A percentile compares a stretch with the other conserved stretches of the same genome.
These are phyloP conservation scores for Lysandra bellargus DNA, from an alignment of 2,888 invertebrate species.

Conservation along the genomic window DNA sequence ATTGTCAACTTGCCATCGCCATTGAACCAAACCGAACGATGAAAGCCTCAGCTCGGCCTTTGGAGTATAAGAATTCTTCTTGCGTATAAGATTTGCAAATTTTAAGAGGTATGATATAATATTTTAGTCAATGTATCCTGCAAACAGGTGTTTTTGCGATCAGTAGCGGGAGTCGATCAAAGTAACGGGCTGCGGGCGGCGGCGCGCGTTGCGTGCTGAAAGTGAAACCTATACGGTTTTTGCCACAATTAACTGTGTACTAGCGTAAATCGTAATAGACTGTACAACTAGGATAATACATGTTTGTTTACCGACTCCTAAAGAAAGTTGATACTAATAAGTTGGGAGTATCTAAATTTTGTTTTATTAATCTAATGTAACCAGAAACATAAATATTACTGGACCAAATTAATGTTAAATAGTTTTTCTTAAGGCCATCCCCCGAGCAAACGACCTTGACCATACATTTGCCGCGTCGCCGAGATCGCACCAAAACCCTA, in stretches of 20 bases:
- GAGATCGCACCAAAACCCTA: too few relatives aligned
- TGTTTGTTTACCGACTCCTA: neutral
- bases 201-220: constrained; percentile 47
- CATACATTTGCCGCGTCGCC: too few relatives aligned
- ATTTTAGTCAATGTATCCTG: neutral
- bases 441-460: too few relatives aligned
- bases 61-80: too few relatives aligned
- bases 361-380: too few relatives aligned
- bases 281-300: neutral
- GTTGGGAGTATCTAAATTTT: too few relatives aligned
- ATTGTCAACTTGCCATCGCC: too few relatives aligned
- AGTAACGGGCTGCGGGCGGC: constrained; percentile 46
- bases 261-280: neutral
- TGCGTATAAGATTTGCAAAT: too few relatives aligned
- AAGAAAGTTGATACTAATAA: neutral
- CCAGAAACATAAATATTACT: too few relatives aligned
- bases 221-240: constrained; percentile 51
- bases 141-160: neutral
- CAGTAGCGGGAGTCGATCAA: constrained; percentile 22
- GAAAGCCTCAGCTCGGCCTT: neutral
- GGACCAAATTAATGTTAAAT: too few relatives aligned
- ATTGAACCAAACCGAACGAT: neutral
- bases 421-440: too few relatives aligned
- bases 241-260: constrained; percentile 18
- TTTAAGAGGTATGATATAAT: too few relatives aligned